Conservation (phyloP, 2,797 vertebrate species). For the Aotus griseimembra region DNA sequence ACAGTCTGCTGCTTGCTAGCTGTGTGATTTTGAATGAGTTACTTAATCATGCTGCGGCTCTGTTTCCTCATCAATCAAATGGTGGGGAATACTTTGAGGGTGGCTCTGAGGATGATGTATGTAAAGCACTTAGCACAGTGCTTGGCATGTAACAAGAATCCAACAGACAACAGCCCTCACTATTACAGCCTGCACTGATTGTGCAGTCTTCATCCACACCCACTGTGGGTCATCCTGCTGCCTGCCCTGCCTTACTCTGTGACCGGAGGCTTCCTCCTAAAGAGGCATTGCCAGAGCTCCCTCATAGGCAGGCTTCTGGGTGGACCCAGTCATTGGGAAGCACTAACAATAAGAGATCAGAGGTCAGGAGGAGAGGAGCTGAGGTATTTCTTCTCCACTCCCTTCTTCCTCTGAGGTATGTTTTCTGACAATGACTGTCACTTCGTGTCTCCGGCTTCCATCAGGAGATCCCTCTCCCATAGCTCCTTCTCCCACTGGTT, state of each 20-base stretch:
- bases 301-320: background rate
- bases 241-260: background rate
- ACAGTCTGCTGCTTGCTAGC: background rate
- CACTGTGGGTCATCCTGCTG: background rate
- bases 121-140: background rate
- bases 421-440: background rate
- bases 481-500: background rate
- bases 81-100: background rate
- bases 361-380: background rate
- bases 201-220: background rate
- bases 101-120: background rate
- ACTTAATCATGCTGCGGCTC: background rate
- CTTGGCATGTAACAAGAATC: background rate
- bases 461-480: background rate
- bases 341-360: background rate
- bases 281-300: background rate
- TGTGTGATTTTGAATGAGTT: background rate
- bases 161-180: background rate
- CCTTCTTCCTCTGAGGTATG: background rate
- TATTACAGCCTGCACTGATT: background rate
- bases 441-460: background rate
- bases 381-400: background rate
- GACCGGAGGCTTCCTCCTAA: background rate
- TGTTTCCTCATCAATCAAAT: background rate
- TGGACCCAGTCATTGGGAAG: background rate